Percentiles rank a stretch among this genome's conserved stretches.
phyloP scores from a whole-genome alignment of 2,113 vertebrate genomes.

The Colinus virginianus region DNA sequence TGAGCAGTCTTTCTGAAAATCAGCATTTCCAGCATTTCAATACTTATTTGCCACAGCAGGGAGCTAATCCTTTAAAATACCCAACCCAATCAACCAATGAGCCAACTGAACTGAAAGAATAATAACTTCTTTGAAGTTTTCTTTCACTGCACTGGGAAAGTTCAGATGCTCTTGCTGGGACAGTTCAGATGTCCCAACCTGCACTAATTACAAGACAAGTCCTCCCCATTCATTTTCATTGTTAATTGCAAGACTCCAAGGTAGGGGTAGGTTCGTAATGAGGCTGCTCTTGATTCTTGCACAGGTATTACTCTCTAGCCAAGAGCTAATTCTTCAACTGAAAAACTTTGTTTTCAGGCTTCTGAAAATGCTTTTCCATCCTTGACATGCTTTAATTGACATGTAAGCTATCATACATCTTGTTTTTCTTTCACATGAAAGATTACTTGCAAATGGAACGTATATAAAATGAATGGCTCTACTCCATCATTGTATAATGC shows the following conservation, averaged over 20 bases:
- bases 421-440: constrained; percentile 64
- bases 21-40: constrained; percentile 58
- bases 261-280: constrained; percentile 29
- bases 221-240: constrained; percentile 32
- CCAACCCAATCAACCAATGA: constrained; percentile 13
- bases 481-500: constrained; percentile 42
- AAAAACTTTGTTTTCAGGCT: constrained; percentile 19
- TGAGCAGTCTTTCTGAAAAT: constrained; percentile 57
- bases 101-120: constrained; percentile 62
- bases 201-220: constrained; percentile 57
- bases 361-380: constrained; percentile 28
- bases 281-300: constrained; percentile 53
- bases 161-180: constrained; percentile 56
- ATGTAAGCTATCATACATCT: constrained; percentile 48
- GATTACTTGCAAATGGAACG: constrained; percentile 58
- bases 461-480: constrained; percentile 60
- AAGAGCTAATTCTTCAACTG: constrained; percentile 44
- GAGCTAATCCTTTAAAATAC: constrained; percentile 60
- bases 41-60: constrained; percentile 62
- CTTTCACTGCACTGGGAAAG: constrained; percentile 65
- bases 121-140: constrained; percentile 64
- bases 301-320: constrained; percentile 41
- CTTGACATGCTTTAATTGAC: constrained; percentile 49
- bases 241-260: constrained; percentile 32
- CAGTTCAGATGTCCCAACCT: constrained; percentile 55